Evolutionary conservation across 2,113 vertebrate species (phyloP).

Genomic region (Marmota flaviventris): DNA sequence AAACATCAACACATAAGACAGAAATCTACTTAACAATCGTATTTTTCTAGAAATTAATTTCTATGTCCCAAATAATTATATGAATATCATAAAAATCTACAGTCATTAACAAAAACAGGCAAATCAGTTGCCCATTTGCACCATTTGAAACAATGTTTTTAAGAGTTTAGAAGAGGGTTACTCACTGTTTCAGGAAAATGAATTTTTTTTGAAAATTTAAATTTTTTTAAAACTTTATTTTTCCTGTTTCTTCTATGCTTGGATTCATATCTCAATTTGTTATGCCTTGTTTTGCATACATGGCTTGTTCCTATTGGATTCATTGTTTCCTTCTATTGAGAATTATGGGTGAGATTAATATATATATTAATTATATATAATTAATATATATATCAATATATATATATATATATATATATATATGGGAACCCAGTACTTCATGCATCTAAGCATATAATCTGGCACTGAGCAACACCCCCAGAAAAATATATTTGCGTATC

Average conservation of each 20-base stretch:
- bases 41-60: neutral
- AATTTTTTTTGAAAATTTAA: neutral
- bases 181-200: neutral
- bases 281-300: neutral
- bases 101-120: neutral
- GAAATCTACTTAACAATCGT: neutral
- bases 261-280: neutral
- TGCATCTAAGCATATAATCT: neutral
- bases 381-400: too few species aligned
- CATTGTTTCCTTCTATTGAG: neutral
- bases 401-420: too few species aligned
- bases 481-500: neutral
- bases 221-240: neutral
- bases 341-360: neutral
- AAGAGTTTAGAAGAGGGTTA: neutral
- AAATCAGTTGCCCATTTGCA: neutral
- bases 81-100: neutral
- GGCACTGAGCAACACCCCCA: neutral
- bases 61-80: neutral
- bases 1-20: slow-evolving; percentile 24
- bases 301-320: neutral
- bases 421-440: neutral
- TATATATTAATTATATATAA: too few species aligned
- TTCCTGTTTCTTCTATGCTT: neutral
- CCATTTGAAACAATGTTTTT: neutral